Evolutionary conservation across 1,140 invertebrate genomes (phyloP).

Genomic region (Halesus radiatus): DNA sequence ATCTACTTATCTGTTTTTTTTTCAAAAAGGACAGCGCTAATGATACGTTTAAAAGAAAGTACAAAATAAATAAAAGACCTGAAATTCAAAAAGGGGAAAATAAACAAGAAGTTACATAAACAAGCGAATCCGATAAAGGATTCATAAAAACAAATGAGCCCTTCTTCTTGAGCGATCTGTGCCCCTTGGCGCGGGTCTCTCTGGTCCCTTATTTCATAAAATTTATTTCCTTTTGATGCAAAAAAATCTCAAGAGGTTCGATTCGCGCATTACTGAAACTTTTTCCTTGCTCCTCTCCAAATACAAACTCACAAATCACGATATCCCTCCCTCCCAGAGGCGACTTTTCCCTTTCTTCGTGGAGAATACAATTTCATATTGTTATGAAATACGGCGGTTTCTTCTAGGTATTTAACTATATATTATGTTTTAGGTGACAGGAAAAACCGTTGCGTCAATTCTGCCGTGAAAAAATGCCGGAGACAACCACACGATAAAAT

Average conservation of each 20-base stretch:
- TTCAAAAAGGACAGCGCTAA: too few relatives aligned
- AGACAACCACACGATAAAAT: too few relatives aligned
- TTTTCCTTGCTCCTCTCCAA: conserved; percentile 23
- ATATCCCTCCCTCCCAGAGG: neutral
- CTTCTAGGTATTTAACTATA: conserved; percentile 4
- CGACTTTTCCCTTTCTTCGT: conserved; percentile 1
- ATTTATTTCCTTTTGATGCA: conserved; percentile 33
- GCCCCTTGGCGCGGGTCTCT: neutral
- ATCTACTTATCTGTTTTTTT: too few relatives aligned
- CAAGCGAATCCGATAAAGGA: conserved; percentile 6
- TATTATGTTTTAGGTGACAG: conserved; percentile 1
- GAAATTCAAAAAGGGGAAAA: neutral
- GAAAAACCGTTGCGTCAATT: too few relatives aligned
- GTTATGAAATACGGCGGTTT: conserved; percentile 17
- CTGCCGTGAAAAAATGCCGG: too few relatives aligned
- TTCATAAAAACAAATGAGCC: conserved; percentile 27
- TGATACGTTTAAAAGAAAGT: too few relatives aligned
- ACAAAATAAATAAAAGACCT: neutral
- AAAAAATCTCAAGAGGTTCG: conserved; percentile 26
- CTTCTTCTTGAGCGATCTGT: neutral
- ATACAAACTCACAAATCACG: conserved; percentile 23
- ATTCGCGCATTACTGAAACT: conserved; percentile 30
- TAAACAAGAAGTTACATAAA: conserved; percentile 4
- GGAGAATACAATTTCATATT: conserved; percentile 18
- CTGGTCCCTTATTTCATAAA: conserved; percentile 4